phyloP scores from a whole-genome alignment of 2,113 vertebrate species.

The Daboia siamensis region DNA sequence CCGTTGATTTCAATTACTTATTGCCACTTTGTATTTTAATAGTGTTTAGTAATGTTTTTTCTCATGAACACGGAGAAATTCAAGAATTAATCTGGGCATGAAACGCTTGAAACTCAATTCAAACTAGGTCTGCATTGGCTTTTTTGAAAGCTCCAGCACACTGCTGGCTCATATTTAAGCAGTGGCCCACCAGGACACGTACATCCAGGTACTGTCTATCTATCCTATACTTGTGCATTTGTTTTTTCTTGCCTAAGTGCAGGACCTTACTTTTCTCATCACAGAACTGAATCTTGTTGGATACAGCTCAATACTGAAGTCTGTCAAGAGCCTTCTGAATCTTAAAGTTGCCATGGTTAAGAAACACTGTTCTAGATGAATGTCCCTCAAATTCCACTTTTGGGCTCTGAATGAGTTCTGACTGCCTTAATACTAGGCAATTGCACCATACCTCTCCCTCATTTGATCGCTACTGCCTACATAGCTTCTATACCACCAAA shows the following conservation, averaged over 20 bases:
- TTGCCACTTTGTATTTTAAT: neutral
- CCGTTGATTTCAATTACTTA: neutral
- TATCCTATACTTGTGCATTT: no score
- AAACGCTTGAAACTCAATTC: neutral
- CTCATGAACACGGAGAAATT: neutral
- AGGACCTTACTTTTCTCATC: no score
- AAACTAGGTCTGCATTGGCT: no score
- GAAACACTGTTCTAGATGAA: neutral
- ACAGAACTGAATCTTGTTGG: no score
- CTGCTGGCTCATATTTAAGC: neutral
- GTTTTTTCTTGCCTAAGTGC: no score
- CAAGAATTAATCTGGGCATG: neutral
- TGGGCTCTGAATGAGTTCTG: neutral
- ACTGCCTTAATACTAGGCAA: neutral
- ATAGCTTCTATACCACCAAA: no score
- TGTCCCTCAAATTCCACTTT: neutral
- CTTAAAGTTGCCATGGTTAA: no score
- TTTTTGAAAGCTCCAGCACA: neutral
- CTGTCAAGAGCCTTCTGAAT: no score
- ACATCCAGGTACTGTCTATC: neutral
- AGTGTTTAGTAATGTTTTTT: neutral
- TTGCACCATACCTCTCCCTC: neutral
- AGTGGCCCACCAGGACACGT: neutral
- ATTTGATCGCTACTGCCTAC: neutral
- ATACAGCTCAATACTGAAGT: no score